Conservation (phyloP, 1,140 invertebrate genomes). For the Leptoteleia sp. region DNA sequence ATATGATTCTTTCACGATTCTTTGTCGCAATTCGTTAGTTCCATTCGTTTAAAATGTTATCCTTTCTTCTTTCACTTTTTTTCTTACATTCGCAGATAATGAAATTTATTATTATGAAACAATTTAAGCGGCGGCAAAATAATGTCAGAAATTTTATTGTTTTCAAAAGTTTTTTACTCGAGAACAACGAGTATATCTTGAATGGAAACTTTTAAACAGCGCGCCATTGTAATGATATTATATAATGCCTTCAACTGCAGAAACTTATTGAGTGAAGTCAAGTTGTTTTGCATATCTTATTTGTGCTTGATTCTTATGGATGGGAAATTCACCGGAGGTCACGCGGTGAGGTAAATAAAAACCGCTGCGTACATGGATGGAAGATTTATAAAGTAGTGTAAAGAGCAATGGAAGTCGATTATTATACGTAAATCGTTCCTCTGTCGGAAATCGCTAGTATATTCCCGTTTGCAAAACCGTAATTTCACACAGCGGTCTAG, state of each 20-base stretch:
- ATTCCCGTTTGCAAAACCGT: neutral
- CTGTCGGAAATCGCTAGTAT: slow-evolving; percentile 1
- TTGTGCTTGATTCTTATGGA: slow-evolving; percentile 1
- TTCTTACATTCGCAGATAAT: slow-evolving; percentile 1
- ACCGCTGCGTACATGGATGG: neutral
- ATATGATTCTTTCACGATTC: slow-evolving; percentile 10
- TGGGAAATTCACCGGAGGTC: neutral
- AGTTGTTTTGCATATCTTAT: slow-evolving; percentile 10
- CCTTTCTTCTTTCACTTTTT: no score
- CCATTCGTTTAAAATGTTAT: no score
- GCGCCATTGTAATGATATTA: slow-evolving; percentile 18
- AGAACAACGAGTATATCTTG: neutral
- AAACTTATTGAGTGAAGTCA: slow-evolving; percentile 5
- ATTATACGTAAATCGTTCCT: slow-evolving; percentile 5
- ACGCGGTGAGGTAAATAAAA: neutral
- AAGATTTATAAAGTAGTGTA: slow-evolving; percentile 8
- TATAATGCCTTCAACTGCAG: slow-evolving; percentile 23
- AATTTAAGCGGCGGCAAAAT: neutral
- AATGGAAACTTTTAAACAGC: slow-evolving; percentile 14
- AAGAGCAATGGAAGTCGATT: neutral
- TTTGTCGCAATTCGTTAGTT: neutral
- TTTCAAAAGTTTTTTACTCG: slow-evolving; percentile 3
- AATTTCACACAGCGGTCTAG: slow-evolving; percentile 8
- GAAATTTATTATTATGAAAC: slow-evolving; percentile 5
- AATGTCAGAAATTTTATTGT: slow-evolving; percentile 2